Evolutionary conservation across 2,113 vertebrate genomes (phyloP), one percentile per base, ranked within the genome.

Genomic region (Neotragus pygmaeus): DNA sequence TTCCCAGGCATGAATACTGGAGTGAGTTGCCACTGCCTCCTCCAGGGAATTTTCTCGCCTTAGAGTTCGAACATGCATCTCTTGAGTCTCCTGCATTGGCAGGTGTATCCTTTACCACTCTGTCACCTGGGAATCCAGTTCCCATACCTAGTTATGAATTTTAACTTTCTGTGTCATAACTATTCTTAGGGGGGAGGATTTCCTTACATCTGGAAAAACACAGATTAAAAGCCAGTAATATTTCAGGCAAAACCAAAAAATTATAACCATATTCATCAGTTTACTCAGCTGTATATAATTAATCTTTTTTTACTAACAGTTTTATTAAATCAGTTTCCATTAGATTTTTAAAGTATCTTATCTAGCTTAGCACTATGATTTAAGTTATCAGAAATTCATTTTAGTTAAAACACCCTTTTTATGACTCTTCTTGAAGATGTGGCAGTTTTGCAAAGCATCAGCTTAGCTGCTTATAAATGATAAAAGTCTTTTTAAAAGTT

Each of bases 11-110:
- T 43, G 70, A 75, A 75, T 75, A 27, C 70, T 43, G 12, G 70
- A 43, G 23, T 75, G 39, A 27, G 39, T 43, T 75, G 70, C 23
- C 70, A 75, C 12, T 43, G 36, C 70, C 39, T 75, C 36, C 70
- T 75, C 70, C 23, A 75, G 70, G 70, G 39, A 43, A 43, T 43
- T 75, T 75, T 75, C 36, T 43, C 1, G 1, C 21, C 23, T 39
- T 43, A 75, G 70, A 43, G 39, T 25, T 75, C 11, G 0, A 43
- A 75, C 1, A 12, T 75, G 39, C 0, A 0, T 43, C 23, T 75
- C 23, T 43, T 43, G 70, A 75, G 70, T 43, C 23, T 43, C 36
- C 70, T 43, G 23, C 70, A 75, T 15, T 43, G 70, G 70, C 39
- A 75, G 10, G 66, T 1, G 0, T 4, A 73, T 43, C 43, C 70